Evolutionary conservation across 2,888 invertebrate species (phyloP).

Genomic region (Amphiduros pacificus): DNA sequence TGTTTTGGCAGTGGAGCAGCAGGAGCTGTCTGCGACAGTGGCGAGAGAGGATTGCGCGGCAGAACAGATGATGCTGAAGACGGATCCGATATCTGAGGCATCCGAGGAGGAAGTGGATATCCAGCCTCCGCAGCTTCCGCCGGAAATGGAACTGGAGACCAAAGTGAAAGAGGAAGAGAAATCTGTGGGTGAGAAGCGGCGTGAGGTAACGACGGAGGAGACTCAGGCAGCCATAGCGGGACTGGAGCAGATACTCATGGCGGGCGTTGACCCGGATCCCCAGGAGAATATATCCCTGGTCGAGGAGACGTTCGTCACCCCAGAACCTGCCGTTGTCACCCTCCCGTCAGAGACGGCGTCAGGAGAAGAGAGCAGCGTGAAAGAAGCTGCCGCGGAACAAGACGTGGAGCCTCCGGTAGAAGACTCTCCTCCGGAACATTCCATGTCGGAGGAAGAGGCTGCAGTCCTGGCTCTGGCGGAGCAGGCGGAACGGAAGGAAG

Average conservation of each 20-base stretch:
- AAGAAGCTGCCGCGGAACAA: background rate
- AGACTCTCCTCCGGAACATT: background rate
- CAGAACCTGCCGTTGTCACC: no score
- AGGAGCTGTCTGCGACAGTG: background rate
- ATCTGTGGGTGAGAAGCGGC: conserved; percentile 1
- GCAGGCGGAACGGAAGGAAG: conserved; percentile 38
- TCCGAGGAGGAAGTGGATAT: background rate
- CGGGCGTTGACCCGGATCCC: background rate
- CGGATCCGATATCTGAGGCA: background rate
- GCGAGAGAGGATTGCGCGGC: background rate
- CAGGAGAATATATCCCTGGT: background rate
- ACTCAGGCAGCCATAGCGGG: background rate
- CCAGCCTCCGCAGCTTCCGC: background rate
- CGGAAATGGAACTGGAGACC: conserved; percentile 1
- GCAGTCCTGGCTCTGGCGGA: background rate
- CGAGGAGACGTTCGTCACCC: background rate
- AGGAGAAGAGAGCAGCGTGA: background rate
- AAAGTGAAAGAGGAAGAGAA: conserved; percentile 9
- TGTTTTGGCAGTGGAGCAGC: background rate
- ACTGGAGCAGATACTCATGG: background rate
- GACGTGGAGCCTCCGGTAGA: background rate
- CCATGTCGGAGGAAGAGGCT: background rate
- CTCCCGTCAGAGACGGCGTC: no score
- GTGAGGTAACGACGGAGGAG: conserved; percentile 1
- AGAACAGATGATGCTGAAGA: background rate